phyloP scores from a whole-genome alignment of 2,888 invertebrate species.

The Xanthorhoe spadicearia region DNA sequence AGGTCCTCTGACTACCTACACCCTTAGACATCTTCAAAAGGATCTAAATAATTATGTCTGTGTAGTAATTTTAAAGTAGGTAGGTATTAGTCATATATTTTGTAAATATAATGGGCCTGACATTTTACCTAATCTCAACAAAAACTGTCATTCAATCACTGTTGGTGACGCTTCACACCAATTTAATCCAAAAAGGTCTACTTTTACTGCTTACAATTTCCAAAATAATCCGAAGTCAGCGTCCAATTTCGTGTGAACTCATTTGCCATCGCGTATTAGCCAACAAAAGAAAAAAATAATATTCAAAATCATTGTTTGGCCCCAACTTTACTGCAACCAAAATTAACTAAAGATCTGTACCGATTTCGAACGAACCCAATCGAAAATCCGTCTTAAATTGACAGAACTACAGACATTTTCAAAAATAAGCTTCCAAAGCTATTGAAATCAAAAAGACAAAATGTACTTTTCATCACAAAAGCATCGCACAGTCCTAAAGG shows the following conservation, averaged over 20 bases:
- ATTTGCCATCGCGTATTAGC: conserved; percentile 12
- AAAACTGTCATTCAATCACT: background rate
- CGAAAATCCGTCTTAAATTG: background rate
- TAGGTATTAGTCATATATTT: too few relatives aligned
- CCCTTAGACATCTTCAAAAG: too few relatives aligned
- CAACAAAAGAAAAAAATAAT: conserved; percentile 20
- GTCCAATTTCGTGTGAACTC: conserved; percentile 32
- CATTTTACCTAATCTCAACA: background rate
- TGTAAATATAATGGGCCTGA: too few relatives aligned
- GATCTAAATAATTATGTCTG: too few relatives aligned
- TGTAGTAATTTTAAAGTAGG: too few relatives aligned
- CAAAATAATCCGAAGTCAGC: conserved; percentile 20
- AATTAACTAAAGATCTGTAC: conserved; percentile 27
- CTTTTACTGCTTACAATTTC: conserved; percentile 2
- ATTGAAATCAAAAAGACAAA: conserved; percentile 22
- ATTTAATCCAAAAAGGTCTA: conserved; percentile 26
- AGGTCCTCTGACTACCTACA: too few relatives aligned
- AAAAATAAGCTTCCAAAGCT: background rate
- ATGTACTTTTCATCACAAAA: background rate
- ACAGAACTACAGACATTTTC: background rate
- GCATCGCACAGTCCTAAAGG: background rate
- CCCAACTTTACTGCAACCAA: conserved; percentile 20
- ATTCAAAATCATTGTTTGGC: conserved; percentile 19
- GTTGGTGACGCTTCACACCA: conserved; percentile 3
- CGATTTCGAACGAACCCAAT: conserved; percentile 1